Evolutionary conservation across 1,140 invertebrate genomes (phyloP).

Genomic region (Mamestra configurata): DNA sequence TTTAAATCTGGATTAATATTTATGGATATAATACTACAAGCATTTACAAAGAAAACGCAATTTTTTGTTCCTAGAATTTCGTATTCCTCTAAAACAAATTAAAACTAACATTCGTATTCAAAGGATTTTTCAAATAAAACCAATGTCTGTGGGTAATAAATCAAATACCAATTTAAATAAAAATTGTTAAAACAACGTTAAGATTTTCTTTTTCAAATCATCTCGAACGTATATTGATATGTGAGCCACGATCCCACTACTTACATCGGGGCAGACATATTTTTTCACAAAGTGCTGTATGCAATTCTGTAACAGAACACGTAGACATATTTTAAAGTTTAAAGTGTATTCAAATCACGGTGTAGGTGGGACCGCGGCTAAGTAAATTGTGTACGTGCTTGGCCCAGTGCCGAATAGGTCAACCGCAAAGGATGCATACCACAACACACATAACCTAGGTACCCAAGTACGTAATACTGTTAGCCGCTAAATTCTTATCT

Average conservation of each 20-base stretch:
- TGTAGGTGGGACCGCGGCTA: conserved; percentile 69
- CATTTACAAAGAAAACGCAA: too few species aligned
- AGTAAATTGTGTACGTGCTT: conserved; percentile 86
- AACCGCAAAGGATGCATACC: conserved; percentile 67
- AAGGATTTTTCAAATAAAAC: too few species aligned
- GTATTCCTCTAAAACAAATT: too few species aligned
- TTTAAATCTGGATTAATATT: too few species aligned
- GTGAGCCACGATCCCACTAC: neutral
- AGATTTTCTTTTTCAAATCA: neutral
- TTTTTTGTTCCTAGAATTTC: too few species aligned
- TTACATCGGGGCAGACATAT: conserved; percentile 18
- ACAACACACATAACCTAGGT: conserved; percentile 46
- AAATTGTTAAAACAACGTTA: neutral
- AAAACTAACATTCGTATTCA: too few species aligned
- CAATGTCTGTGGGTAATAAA: too few species aligned
- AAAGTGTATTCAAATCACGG: conserved; percentile 80
- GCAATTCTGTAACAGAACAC: conserved; percentile 41
- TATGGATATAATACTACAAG: too few species aligned
- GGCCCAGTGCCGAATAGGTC: conserved; percentile 79
- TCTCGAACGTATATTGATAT: neutral
- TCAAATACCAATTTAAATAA: neutral
- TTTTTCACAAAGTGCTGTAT: conserved; percentile 33
- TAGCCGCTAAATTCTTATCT: conserved; percentile 28
- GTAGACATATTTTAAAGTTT: conserved; percentile 59
- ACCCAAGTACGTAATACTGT: conserved; percentile 46